Evolutionary conservation across 2,888 invertebrate species (phyloP).

Genomic region (Liodrosophila aerea): DNA sequence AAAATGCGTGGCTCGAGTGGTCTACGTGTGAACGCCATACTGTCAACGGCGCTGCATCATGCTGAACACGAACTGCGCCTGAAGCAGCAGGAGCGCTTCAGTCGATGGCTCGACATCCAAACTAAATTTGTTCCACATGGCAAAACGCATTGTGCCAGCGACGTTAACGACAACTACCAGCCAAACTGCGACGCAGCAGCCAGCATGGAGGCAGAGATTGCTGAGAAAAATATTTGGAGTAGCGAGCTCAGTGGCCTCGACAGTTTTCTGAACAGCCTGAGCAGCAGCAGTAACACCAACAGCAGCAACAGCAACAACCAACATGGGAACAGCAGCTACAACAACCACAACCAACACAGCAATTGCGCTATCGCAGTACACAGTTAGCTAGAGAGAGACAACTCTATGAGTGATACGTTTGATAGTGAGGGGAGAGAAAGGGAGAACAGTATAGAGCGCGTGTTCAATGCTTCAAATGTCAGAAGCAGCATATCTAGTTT

Average conservation of each 20-base stretch:
- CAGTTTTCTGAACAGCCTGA: constrained; percentile 84
- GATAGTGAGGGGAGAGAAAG: constrained; percentile 19
- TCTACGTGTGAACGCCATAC: constrained; percentile 85
- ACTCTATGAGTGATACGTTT: constrained; percentile 36
- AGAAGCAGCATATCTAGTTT: constrained; percentile 14
- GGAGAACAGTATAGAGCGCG: too few relatives aligned
- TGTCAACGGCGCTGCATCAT: constrained; percentile 83
- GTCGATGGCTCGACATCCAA: constrained; percentile 83
- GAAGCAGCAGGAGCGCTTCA: constrained; percentile 84
- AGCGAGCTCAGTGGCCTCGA: constrained; percentile 85
- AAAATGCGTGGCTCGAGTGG: constrained; percentile 82
- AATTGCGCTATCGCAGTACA: constrained; percentile 54
- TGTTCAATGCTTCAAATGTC: constrained; percentile 39
- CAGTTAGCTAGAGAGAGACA: constrained; percentile 60
- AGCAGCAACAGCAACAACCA: constrained; percentile 28
- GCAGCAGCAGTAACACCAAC: constrained; percentile 58
- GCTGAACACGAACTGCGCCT: constrained; percentile 84
- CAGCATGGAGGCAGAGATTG: constrained; percentile 41
- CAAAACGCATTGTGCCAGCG: constrained; percentile 56
- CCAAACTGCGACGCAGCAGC: constrained; percentile 24
- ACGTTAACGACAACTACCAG: constrained; percentile 38
- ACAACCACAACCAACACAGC: constrained; percentile 41
- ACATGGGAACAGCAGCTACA: constrained; percentile 23
- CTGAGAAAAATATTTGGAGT: constrained; percentile 80
- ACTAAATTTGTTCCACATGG: constrained; percentile 77